Conservation (phyloP, 2,113 vertebrate genomes). For the Larimichthys crocea region DNA sequence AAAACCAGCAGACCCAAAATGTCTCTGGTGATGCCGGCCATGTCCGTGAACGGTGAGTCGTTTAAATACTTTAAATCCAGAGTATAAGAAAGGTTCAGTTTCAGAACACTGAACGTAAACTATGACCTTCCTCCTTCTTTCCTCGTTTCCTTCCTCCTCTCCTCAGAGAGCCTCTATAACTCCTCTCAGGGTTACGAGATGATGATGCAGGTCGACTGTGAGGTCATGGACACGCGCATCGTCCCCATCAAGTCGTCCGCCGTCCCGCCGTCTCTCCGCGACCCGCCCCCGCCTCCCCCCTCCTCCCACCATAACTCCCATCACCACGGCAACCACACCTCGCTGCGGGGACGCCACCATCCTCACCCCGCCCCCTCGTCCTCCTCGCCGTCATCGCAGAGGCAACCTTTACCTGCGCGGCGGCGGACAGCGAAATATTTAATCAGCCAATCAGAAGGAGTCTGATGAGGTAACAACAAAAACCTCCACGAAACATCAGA, state of each 20-base stretch:
- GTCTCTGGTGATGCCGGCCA: conserved; percentile 95
- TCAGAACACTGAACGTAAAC: too few species aligned
- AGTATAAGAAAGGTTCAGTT: too few species aligned
- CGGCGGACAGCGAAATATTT: conserved; percentile 65
- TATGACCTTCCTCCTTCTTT: too few species aligned
- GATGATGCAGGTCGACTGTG: conserved; percentile 97
- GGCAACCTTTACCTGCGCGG: conserved; percentile 61
- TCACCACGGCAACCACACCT: conserved; percentile 84
- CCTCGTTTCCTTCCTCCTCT: background rate
- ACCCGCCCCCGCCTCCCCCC: conserved; percentile 69
- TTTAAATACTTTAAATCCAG: too few species aligned
- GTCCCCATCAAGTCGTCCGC: conserved; percentile 94
- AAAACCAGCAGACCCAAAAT: conserved; percentile 93
- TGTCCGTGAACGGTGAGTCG: conserved; percentile 90
- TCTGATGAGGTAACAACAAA: conserved; percentile 58
- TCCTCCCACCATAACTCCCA: conserved; percentile 59
- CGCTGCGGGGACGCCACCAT: conserved; percentile 75
- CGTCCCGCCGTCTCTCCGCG: conserved; percentile 89
- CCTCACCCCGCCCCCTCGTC: conserved; percentile 43
- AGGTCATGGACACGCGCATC: conserved; percentile 95
- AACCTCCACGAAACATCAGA: too few species aligned
- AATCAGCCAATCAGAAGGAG: conserved; percentile 79
- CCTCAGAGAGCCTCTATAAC: conserved; percentile 88
- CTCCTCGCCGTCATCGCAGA: conserved; percentile 18
- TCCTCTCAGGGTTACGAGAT: conserved; percentile 88